A percentile compares a stretch with the other conserved stretches of the same genome.
These are phyloP conservation scores for Trachymyrmex cornetzi DNA, from an alignment of 1,140 invertebrate genomes.

Conservation along the genomic window DNA sequence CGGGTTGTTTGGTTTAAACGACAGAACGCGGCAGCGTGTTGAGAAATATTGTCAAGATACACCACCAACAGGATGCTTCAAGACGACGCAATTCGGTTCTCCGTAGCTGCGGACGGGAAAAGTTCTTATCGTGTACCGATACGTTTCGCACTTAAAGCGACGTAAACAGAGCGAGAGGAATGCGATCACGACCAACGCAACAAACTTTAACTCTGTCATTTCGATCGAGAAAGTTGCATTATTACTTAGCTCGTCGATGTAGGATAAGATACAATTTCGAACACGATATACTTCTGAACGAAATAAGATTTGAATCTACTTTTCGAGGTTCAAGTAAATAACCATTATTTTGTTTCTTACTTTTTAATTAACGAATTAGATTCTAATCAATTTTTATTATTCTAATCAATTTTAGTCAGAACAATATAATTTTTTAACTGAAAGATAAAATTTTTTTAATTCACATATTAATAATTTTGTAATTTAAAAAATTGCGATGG, in stretches of 20 bases:
- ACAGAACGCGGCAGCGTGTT: conserved; percentile 27
- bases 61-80: neutral
- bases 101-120: conserved; percentile 9
- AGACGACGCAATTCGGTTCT: conserved; percentile 31
- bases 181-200: conserved; percentile 11
- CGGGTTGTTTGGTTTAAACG: conserved; percentile 40
- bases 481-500: no score
- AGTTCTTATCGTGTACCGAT: conserved; percentile 58
- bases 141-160: conserved; percentile 40
- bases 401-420: no score
- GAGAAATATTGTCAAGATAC: conserved; percentile 55
- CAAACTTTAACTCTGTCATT: conserved; percentile 17
- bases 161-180: conserved; percentile 35
- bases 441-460: no score
- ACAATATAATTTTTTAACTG: no score
- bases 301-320: no score
- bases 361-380: no score
- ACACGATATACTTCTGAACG: no score
- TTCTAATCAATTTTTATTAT: no score
- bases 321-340: no score
- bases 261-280: no score
- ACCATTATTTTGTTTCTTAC: no score
- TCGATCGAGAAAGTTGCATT: neutral
- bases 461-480: no score
- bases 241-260: neutral